phyloP scores from a whole-genome alignment of 2,113 vertebrate genomes.

The Scortum barcoo region DNA sequence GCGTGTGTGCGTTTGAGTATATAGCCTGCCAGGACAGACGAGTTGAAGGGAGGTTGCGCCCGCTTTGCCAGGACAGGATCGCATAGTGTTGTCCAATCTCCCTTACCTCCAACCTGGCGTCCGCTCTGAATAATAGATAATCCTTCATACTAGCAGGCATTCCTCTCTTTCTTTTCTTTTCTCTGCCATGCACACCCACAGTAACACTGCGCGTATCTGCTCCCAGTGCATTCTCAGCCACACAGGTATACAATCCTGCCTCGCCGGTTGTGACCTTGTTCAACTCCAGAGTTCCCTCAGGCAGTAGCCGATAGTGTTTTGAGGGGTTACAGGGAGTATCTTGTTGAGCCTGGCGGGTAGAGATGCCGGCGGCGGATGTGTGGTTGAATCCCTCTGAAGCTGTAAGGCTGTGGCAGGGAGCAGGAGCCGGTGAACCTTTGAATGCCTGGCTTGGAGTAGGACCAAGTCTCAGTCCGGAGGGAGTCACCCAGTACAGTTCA shows the following conservation, averaged over 20 bases:
- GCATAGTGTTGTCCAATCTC: constrained; percentile 87
- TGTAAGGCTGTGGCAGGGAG: constrained; percentile 33
- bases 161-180: constrained; percentile 64
- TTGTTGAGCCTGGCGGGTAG: not conserved
- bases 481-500: constrained; percentile 95
- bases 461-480: constrained; percentile 85
- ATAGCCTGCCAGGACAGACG: constrained; percentile 91
- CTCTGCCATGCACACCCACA: constrained; percentile 84
- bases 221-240: constrained; percentile 94
- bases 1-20: constrained; percentile 63
- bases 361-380: constrained; percentile 19
- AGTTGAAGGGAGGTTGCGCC: constrained; percentile 87
- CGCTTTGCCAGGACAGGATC: constrained; percentile 88
- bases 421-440: constrained; percentile 21
- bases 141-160: constrained; percentile 47
- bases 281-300: constrained; percentile 94
- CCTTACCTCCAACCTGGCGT: constrained; percentile 77
- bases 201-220: constrained; percentile 91
- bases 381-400: constrained; percentile 43
- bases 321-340: constrained; percentile 41
- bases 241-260: constrained; percentile 94
- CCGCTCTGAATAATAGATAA: constrained; percentile 31
- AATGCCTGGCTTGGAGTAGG: constrained; percentile 56
- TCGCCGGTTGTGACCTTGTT: constrained; percentile 81
- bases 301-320: constrained; percentile 83